Evolutionary conservation across 2,113 vertebrate species (phyloP), one percentile per base, ranked within the genome.

Genomic region (Podarcis cretensis): DNA sequence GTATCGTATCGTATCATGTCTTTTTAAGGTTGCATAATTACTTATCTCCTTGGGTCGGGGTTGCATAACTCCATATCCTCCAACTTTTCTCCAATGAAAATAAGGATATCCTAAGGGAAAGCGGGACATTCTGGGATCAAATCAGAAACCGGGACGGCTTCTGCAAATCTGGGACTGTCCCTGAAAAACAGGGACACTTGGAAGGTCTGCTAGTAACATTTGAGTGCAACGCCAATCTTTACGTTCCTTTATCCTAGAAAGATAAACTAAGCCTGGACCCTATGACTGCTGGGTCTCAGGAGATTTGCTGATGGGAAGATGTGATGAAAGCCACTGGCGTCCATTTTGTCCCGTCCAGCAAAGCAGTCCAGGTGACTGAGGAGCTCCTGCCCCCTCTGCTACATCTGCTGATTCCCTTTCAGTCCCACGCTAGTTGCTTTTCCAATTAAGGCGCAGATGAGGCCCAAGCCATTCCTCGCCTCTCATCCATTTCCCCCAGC

Each of bases 401-500:
- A 87, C 30, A 1, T 92, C 93, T 87, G 87, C 94, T 94, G 89
- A 81, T 95, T 94, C 94, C 94, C 91, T 90, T 77, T 88, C 63
- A 27, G 66, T 91, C 83, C 87, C 85, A 81, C 86, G 84, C 89
- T 93, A 84, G 76, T 92, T 87, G 91, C 92, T 90, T 94, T 95
- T 93, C 92, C 92, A 94, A 95, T 95, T 93, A 94, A 95, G 93
- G 91, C 83, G 85, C 90, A 92, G 79, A 81, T 88, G 89, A 96
- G 95, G 94, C 87, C 90, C 87, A 92, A 94, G 87, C 95, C 81
- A 83, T 94, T 95, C 95, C 87, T 87, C 91, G 94, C 95, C 95
- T 95, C 86, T 95, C 69, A 65, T 57, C 75, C 85, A 93, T 96
- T 80, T 79, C 69, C 94, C 92, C 89, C 69, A 32, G 48, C 59